A percentile compares a stretch with the other conserved stretches of the same genome.
These are phyloP conservation scores for Saguinus oedipus DNA, from an alignment of 2,797 vertebrate genomes.

Conservation along the genomic window DNA sequence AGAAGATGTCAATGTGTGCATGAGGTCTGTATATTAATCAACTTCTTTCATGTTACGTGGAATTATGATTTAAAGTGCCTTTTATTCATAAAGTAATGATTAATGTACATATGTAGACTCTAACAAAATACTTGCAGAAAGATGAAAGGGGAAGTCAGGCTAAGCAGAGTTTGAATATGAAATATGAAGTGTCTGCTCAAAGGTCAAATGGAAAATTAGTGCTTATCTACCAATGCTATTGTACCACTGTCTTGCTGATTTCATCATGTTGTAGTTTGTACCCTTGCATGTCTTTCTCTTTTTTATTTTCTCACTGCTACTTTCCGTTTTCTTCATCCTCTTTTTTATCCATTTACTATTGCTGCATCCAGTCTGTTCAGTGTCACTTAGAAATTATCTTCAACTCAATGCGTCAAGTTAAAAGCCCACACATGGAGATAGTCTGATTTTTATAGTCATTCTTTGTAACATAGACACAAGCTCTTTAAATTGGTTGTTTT, in stretches of 20 bases:
- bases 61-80: not conserved
- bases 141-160: not conserved
- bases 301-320: not conserved
- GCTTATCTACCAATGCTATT: not conserved
- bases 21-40: not conserved
- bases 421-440: not conserved
- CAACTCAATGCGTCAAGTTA: not conserved
- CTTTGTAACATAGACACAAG: not conserved
- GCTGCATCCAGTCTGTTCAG: not conserved
- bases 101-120: not conserved
- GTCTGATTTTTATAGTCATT: not conserved
- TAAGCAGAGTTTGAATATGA: not conserved
- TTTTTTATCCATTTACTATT: not conserved
- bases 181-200: not conserved
- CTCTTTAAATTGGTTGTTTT: not conserved
- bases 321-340: not conserved
- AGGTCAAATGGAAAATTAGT: not conserved
- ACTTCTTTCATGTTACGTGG: not conserved
- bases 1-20: not conserved
- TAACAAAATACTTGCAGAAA: not conserved
- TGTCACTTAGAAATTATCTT: not conserved
- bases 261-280: not conserved
- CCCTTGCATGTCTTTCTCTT: not conserved
- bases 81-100: not conserved
- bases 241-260: not conserved